Percentiles rank a stretch among this genome's conserved stretches.
Evolutionary conservation across 2,888 invertebrate genomes (phyloP).

Genomic region (Standfussiana lucernea): DNA sequence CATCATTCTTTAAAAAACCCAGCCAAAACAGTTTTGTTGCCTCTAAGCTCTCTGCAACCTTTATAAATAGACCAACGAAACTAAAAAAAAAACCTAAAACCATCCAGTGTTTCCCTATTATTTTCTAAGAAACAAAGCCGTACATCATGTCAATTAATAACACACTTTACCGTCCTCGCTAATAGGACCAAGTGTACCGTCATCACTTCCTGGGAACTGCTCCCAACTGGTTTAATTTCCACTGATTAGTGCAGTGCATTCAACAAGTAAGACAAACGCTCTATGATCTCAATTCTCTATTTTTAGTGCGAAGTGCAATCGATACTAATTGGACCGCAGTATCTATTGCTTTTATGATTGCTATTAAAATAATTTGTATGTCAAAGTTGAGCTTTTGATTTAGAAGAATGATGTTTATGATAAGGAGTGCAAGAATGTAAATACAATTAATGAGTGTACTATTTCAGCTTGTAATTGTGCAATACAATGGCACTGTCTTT

Average conservation of each 20-base stretch:
- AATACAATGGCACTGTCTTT: not conserved
- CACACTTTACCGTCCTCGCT: slow-evolving; percentile 31
- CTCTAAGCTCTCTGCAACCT: not conserved
- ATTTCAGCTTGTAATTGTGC: not conserved
- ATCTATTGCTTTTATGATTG: slow-evolving; percentile 45
- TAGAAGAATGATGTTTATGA: slow-evolving; percentile 26
- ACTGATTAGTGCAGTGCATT: slow-evolving; percentile 70
- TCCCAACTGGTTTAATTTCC: slow-evolving; percentile 69
- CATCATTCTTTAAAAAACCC: not conserved
- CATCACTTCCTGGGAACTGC: slow-evolving; percentile 68
- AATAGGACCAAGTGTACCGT: slow-evolving; percentile 41
- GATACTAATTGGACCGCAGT: slow-evolving; percentile 60
- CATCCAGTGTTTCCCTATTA: not conserved
- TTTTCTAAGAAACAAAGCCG: slow-evolving; percentile 14
- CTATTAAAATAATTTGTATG: slow-evolving; percentile 57
- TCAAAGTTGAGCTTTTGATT: slow-evolving; percentile 57
- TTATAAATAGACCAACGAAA: not conserved
- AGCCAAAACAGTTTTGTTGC: not conserved
- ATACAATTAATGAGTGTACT: slow-evolving; percentile 8
- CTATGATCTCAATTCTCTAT: slow-evolving; percentile 67
- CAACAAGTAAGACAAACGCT: slow-evolving; percentile 65
- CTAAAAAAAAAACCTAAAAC: not conserved
- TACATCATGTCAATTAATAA: slow-evolving; percentile 27
- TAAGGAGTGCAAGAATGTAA: slow-evolving; percentile 21
- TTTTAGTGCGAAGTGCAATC: slow-evolving; percentile 67